Percentiles rank a stretch among this genome's conserved stretches.
Conservation (phyloP, 2,113 vertebrate species). For the Petromus typicus region DNA sequence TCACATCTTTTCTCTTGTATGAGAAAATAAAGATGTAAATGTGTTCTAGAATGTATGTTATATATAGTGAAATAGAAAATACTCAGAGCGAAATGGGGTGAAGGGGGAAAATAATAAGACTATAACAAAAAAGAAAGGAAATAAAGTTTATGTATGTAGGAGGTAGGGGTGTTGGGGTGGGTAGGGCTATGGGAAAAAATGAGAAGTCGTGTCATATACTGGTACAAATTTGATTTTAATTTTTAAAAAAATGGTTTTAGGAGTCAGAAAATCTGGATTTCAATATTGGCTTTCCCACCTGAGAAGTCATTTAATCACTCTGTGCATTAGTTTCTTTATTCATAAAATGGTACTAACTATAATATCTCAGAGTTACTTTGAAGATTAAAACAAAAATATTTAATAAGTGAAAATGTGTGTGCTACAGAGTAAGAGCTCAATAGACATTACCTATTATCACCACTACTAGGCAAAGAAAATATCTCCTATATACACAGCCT, state of each 20-base stretch:
- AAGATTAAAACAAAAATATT: slow-evolving; percentile 58
- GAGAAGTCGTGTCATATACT: too few species aligned
- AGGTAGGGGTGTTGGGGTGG: too few species aligned
- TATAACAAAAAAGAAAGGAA: too few species aligned
- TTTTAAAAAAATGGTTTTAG: background rate
- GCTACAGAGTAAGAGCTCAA: slow-evolving; percentile 43
- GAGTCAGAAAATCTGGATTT: background rate
- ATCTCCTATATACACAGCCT: background rate
- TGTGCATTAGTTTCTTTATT: slow-evolving; percentile 10
- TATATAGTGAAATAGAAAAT: too few species aligned
- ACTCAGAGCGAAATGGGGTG: too few species aligned
- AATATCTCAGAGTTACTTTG: background rate
- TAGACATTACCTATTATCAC: slow-evolving; percentile 47
- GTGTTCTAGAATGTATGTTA: too few species aligned
- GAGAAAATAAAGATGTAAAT: too few species aligned
- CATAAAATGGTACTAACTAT: background rate
- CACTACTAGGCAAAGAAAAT: slow-evolving; percentile 44
- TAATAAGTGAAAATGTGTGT: slow-evolving; percentile 32
- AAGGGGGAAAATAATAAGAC: too few species aligned
- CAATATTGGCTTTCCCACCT: background rate
- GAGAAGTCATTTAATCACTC: background rate
- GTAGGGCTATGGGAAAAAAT: too few species aligned
- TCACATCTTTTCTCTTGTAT: too few species aligned
- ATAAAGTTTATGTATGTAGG: too few species aligned
- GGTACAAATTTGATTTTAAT: too few species aligned